Evolutionary conservation across 2,113 vertebrate species (phyloP).

Genomic region (Neolamprologus sp.): DNA sequence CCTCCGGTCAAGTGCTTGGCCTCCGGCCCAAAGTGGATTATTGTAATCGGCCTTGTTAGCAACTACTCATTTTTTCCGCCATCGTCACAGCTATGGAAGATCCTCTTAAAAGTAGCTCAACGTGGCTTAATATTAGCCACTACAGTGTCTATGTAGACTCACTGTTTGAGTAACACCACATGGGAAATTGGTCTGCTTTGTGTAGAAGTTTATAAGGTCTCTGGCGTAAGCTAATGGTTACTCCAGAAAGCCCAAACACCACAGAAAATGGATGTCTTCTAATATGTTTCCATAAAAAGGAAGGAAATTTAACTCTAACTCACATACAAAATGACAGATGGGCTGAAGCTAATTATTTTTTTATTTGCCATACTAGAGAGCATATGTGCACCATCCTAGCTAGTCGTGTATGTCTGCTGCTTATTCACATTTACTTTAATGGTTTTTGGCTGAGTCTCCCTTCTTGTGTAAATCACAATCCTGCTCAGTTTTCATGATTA

Average conservation of each 20-base stretch:
- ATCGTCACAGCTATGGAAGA: not conserved
- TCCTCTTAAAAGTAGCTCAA: not conserved
- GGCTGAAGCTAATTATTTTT: not conserved
- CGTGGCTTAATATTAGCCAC: not conserved
- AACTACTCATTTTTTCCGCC: not conserved
- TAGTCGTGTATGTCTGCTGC: not conserved
- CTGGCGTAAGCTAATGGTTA: not conserved
- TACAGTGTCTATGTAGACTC: not conserved
- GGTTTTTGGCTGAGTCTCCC: not conserved
- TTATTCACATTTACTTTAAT: not conserved
- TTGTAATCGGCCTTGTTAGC: constrained; percentile 33
- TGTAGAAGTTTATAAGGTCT: not conserved
- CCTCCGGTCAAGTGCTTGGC: constrained; percentile 35
- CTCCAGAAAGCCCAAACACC: not conserved
- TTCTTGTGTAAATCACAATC: not conserved
- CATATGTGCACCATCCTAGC: not conserved
- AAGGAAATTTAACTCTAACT: not conserved
- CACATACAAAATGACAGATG: constrained; percentile 23
- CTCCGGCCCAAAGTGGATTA: constrained; percentile 10
- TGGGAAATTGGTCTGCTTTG: not conserved
- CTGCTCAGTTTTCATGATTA: not conserved
- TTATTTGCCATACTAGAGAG: constrained; percentile 8
- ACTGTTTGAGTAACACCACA: not conserved
- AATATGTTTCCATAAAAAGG: not conserved
- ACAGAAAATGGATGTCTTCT: not conserved